phyloP scores from a whole-genome alignment of 1,140 invertebrate genomes.

The Rhopalosiphum maidis region DNA sequence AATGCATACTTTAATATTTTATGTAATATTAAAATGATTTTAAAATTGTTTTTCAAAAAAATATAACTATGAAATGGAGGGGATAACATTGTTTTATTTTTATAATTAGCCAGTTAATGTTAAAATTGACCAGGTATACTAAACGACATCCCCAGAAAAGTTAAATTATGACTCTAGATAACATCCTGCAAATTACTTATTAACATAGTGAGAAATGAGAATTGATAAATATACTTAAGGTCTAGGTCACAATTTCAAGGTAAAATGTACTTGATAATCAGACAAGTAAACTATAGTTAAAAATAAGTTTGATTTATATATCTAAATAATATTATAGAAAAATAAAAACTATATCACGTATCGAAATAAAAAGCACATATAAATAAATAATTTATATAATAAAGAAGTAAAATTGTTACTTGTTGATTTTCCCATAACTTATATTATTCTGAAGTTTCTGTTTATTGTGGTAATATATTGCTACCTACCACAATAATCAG shows the following conservation, averaged over 20 bases:
- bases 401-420: not conserved
- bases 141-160: too few species aligned
- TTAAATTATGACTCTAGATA: not conserved
- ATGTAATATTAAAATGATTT: too few species aligned
- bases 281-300: not conserved
- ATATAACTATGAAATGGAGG: too few species aligned
- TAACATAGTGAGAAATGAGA: not conserved
- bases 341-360: not conserved
- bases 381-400: not conserved
- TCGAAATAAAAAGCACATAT: not conserved
- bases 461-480: not conserved
- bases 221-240: not conserved
- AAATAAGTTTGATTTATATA: not conserved
- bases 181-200: not conserved
- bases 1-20: not conserved
- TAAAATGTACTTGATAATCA: constrained; percentile 29
- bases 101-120: not conserved
- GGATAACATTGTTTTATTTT: too few species aligned
- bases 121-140: not conserved
- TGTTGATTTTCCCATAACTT: not conserved
- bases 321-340: not conserved
- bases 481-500: not conserved
- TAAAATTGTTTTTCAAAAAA: too few species aligned
- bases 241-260: constrained; percentile 42
- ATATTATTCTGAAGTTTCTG: not conserved